A percentile compares a stretch with the other conserved stretches of the same genome.
phyloP scores from a whole-genome alignment of 2,797 vertebrate species.

The Thunnus albacares region DNA sequence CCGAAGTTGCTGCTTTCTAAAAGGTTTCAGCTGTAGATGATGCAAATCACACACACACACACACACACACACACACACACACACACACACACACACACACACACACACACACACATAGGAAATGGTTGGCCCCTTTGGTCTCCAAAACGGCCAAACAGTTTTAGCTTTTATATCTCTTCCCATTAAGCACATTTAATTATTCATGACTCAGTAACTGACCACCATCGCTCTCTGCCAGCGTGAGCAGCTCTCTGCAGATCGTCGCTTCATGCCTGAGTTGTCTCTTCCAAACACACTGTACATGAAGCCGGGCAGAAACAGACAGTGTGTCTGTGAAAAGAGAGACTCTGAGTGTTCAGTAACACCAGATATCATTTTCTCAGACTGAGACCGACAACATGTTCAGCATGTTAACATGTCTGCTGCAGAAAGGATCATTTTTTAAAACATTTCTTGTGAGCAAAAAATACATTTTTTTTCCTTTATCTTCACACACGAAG shows the following conservation, averaged over 20 bases:
- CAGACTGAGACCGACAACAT: too few relatives aligned
- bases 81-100: not conserved
- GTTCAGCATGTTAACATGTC: too few relatives aligned
- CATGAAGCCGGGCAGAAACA: not conserved
- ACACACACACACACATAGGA: slow-evolving; percentile 1
- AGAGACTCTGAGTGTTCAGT: too few relatives aligned
- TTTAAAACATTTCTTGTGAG: too few relatives aligned
- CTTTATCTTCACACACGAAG: too few relatives aligned
- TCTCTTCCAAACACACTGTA: not conserved
- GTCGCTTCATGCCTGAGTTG: slow-evolving; percentile 6
- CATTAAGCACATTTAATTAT: slow-evolving; percentile 68
- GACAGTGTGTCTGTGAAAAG: too few relatives aligned
- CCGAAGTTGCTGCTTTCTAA: too few relatives aligned
- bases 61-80: not conserved
- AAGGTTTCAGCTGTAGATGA: too few relatives aligned
- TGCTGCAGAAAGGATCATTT: too few relatives aligned
- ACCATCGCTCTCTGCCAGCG: slow-evolving; percentile 31
- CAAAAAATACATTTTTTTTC: too few relatives aligned
- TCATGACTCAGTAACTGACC: slow-evolving; percentile 70
- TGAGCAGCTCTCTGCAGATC: slow-evolving; percentile 16
- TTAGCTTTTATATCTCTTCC: slow-evolving; percentile 58
- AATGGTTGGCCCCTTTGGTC: slow-evolving; percentile 25
- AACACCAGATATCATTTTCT: too few relatives aligned
- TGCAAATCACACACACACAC: not conserved
- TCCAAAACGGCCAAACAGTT: slow-evolving; percentile 53